Percentiles rank a stretch among this genome's conserved stretches.
Evolutionary conservation across 2,797 vertebrate genomes (phyloP).

Genomic region (Buphagus erythrorhynchus): DNA sequence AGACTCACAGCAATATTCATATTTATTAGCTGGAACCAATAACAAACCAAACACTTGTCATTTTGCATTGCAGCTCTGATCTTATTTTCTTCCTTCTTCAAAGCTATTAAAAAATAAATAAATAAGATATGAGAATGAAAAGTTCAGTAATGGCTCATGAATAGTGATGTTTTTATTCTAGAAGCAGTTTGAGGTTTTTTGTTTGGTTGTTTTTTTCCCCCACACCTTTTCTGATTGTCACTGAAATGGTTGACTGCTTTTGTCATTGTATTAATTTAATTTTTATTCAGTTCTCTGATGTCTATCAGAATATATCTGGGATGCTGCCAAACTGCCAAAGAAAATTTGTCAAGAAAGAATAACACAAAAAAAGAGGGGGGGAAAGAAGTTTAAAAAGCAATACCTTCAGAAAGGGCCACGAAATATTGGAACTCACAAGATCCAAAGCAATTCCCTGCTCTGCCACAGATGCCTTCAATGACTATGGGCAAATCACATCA

Average conservation of each 20-base stretch:
- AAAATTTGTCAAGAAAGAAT: not conserved
- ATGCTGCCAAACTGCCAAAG: not conserved
- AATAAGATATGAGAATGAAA: not conserved
- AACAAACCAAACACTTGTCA: conserved; percentile 18
- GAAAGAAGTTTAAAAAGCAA: rapidly evolving
- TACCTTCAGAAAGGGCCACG: not conserved
- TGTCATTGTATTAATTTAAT: conserved; percentile 10
- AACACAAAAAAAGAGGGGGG: not conserved
- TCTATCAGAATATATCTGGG: not conserved
- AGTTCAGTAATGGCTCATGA: not conserved
- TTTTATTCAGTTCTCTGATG: not conserved
- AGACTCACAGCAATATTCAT: conserved; percentile 21
- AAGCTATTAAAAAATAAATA: conserved; percentile 23
- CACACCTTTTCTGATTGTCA: not conserved
- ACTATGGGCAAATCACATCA: not conserved
- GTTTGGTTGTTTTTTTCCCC: not conserved
- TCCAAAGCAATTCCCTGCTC: not conserved
- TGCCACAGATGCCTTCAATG: not conserved
- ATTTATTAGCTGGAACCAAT: conserved; percentile 51
- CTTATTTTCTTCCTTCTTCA: not conserved
- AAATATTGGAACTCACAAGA: not conserved
- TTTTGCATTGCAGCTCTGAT: not conserved
- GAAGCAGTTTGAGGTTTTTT: not conserved
- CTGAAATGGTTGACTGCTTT: conserved; percentile 1
- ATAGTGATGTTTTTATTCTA: not conserved